Evolutionary conservation across 2,888 invertebrate genomes (phyloP), one percentile per base, ranked within the genome.

Genomic region (Boloria selene): DNA sequence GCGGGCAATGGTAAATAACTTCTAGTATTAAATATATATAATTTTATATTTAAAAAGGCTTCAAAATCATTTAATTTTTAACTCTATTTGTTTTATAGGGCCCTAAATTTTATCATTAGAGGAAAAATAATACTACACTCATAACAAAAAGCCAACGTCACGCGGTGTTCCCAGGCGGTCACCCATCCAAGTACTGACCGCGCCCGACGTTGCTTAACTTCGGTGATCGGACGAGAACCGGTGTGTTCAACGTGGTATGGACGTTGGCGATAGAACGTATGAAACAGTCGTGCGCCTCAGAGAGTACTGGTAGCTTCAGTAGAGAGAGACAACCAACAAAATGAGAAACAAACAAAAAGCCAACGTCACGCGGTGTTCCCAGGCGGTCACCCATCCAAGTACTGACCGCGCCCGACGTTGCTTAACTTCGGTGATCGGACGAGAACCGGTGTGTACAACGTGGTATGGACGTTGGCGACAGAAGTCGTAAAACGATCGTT

Each of bases 111-210:
- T 31, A 5, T 3, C 26, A 5, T 31, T 31, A 31, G 31, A 31
- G 5, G 31, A 47, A n/a, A 6, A 47, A 47, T 38, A 42, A 10
- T 17, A n/a, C n/a, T n/a, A n/a, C n/a, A n/a, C n/a, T n/a, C n/a
- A n/a, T n/a, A n/a, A 54, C 0, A n/a, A 10, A 47, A 58, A 26
- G 65, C 65, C 70, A 70, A 70, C 68, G 65, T 51, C 70, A 70
- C 72, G 70, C 75, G 78, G 79, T 80, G 80, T 82, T 82, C 81
- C 82, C 81, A 82, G 79, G 81, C 81, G 82, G 80, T 80, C 81
- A 81, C 80, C 80, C 80, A 82, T 82, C 75, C 74, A 75, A 75
- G 75, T 76, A 75, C 76, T 74, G 73, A 75, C 72, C 75, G 70
- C 76, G 75, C 75, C 74, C 76, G 73, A 79, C 76, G 79, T 78